These are phyloP conservation scores for Sylvilagus bachmani DNA, from an alignment of 2,113 vertebrate genomes.

Conservation along the genomic window DNA sequence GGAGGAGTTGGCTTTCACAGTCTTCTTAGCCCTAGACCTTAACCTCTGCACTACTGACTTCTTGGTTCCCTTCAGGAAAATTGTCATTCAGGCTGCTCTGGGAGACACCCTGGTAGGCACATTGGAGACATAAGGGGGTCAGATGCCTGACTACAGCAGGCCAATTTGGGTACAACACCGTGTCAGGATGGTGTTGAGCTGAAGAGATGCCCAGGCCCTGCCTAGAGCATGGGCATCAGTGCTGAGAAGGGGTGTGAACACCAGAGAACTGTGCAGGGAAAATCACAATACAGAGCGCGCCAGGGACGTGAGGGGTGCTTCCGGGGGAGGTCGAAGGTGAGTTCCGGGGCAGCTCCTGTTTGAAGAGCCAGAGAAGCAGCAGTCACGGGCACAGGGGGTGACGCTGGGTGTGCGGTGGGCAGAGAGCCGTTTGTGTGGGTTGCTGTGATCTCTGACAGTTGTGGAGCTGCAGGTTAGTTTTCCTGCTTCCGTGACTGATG, in stretches of 20 bases:
- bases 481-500: neutral
- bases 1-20: neutral
- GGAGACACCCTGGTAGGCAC: neutral
- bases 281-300: neutral
- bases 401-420: neutral
- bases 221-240: neutral
- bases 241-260: accelerated
- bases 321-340: neutral
- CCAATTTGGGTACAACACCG: too few species aligned
- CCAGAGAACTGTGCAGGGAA: neutral
- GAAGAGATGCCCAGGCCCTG: neutral
- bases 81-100: neutral
- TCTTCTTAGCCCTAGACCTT: neutral
- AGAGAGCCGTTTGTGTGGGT: neutral
- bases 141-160: neutral
- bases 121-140: neutral
- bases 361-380: neutral
- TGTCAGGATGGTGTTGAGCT: neutral
- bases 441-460: too few species aligned
- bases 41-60: neutral
- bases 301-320: accelerated
- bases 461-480: neutral
- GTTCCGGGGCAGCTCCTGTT: neutral
- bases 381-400: neutral
- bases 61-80: neutral